Conservation (phyloP, 53 echinoderm and acorn worm species). For the Echinarachnius parma region DNA sequence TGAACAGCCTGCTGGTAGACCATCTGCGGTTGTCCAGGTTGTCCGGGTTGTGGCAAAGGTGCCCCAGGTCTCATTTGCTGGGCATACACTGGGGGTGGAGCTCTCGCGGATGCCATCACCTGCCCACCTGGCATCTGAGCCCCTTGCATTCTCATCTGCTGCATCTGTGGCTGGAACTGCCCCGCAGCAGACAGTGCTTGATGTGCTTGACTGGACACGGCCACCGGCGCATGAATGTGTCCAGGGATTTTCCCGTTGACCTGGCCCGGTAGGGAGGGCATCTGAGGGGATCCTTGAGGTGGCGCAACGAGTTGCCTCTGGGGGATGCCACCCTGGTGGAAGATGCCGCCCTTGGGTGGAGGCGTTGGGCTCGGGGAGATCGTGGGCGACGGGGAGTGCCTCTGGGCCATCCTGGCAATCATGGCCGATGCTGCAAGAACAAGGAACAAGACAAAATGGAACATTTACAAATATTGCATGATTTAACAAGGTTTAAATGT, state of each 20-base stretch:
- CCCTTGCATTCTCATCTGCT: too few species aligned
- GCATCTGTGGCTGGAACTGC: constrained; percentile 17
- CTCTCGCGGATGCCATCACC: constrained; percentile 17
- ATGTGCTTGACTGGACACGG: neutral
- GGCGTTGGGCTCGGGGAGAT: constrained; percentile 47
- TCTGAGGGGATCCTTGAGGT: constrained; percentile 3
- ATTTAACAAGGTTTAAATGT: neutral
- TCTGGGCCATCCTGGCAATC: constrained; percentile 79
- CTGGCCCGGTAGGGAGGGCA: constrained; percentile 2
- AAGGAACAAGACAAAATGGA: neutral
- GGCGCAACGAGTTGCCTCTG: constrained; percentile 33
- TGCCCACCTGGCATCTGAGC: constrained; percentile 2
- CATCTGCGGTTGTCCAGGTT: neutral
- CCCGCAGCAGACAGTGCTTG: constrained; percentile 27
- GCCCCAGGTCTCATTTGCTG: neutral
- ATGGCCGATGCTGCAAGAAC: constrained; percentile 74
- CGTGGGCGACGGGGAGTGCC: constrained; percentile 69
- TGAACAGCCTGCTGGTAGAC: neutral
- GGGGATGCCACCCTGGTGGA: constrained; percentile 47
- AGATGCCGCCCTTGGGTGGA: constrained; percentile 52
- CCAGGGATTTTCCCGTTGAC: constrained; percentile 35
- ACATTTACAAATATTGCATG: neutral
- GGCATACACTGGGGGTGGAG: neutral
- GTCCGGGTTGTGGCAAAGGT: neutral
- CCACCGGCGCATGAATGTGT: constrained; percentile 30